Percentiles rank a stretch among this genome's conserved stretches.
These are phyloP conservation scores for Petrolisthes manimaculis DNA, from an alignment of 2,888 invertebrate species.

Conservation along the genomic window DNA sequence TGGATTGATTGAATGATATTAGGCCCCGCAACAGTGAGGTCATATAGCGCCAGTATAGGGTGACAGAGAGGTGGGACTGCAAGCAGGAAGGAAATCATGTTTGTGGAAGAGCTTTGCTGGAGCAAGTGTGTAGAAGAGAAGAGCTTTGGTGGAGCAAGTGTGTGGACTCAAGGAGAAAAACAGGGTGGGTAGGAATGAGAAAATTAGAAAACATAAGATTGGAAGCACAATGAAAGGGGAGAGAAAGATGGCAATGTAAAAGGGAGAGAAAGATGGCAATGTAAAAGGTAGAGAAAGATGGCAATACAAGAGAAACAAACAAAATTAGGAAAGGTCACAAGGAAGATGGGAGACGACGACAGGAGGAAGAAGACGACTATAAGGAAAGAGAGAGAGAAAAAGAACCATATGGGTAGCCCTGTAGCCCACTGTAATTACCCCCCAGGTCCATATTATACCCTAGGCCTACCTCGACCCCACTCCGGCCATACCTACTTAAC, in stretches of 20 bases:
- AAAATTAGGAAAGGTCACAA: background rate
- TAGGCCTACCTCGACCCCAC: too few species aligned
- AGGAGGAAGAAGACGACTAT: too few species aligned
- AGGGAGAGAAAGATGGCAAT: background rate
- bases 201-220: background rate
- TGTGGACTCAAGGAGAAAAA: too few species aligned
- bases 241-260: background rate
- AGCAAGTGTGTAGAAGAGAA: too few species aligned
- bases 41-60: background rate
- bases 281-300: background rate
- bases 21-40: background rate
- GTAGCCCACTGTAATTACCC: background rate
- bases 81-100: too few species aligned
- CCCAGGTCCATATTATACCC: slow-evolving; percentile 5
- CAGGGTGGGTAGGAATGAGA: too few species aligned
- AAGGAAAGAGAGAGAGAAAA: background rate
- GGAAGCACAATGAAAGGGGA: background rate
- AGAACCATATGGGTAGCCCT: slow-evolving; percentile 5
- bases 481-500: too few species aligned
- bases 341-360: background rate
- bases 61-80: background rate
- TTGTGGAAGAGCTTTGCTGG: too few species aligned
- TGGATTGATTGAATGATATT: background rate
- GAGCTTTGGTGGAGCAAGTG: too few species aligned
- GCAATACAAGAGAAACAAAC: background rate